Percentiles rank a stretch among this genome's conserved stretches.
These are phyloP conservation scores for Puma concolor DNA, from an alignment of 2,113 vertebrate genomes.

Conservation along the genomic window DNA sequence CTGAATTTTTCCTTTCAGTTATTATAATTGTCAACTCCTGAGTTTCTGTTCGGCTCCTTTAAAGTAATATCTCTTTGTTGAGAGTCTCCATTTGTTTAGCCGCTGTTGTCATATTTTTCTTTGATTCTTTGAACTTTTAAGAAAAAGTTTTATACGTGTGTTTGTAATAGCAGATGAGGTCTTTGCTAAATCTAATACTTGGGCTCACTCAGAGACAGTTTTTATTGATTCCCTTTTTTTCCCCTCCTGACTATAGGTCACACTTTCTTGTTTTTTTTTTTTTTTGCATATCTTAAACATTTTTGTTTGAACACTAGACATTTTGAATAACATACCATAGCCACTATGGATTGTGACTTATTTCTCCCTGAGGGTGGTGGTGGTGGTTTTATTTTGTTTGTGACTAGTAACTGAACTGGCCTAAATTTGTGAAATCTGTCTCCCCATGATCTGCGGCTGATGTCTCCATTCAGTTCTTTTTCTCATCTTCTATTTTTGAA, in stretches of 20 bases:
- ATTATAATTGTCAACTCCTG: background rate
- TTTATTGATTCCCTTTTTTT: background rate
- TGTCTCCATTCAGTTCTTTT: background rate
- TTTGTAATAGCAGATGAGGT: background rate
- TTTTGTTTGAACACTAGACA: background rate
- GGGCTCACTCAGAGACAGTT: background rate
- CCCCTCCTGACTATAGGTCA: background rate
- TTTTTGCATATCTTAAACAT: background rate
- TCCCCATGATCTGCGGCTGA: background rate
- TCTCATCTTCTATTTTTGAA: background rate
- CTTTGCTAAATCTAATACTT: background rate
- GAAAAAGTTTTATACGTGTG: background rate
- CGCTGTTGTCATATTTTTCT: background rate
- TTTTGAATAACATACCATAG: background rate
- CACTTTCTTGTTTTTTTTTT: background rate
- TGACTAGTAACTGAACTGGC: background rate
- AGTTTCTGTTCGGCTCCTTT: background rate
- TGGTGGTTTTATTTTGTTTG: background rate
- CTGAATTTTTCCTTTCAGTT: background rate
- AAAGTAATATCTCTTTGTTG: background rate
- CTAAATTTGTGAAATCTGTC: background rate
- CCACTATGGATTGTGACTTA: background rate
- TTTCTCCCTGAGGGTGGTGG: background rate
- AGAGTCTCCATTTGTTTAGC: background rate
- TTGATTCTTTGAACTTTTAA: background rate